Base-by-base conservation (phyloP, 2,888 invertebrate species). In the Hedya salicella region DNA sequence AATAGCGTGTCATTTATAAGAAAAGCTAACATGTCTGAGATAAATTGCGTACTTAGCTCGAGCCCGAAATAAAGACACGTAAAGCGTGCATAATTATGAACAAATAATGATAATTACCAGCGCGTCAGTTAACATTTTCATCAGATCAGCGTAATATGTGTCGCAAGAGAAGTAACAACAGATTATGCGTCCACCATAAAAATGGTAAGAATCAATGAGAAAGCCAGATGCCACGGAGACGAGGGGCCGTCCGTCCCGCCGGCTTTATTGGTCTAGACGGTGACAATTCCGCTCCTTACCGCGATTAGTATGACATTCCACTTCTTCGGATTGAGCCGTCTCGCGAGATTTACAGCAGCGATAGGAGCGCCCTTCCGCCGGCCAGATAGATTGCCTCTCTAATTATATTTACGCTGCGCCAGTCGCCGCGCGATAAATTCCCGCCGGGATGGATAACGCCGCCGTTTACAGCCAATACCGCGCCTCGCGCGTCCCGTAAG, bases 351-450 rank as follows among this genome's bases (percentile, higher is more conserved):
- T 88, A 91, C 86, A 75, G 83, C 84, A 75, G 80, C 83, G 89
- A 90, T 89, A 87, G 82, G 80, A 78, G 86, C 85, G 88, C 89
- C 88, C 90, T 89, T 90, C 90, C 89, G 86, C 84, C 82, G 86
- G 76, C 75, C 88, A 90, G 90, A 91, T 89, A 90, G 89, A 91
- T 91, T 85, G 88, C 87, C 85, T 80, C 87, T 90, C 87, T 91
- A 91, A 91, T 91, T 91, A 91, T 91, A 91, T 91, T 91, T 91
- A 92, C 91, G 88, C 88, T 85, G 89, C 86, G 87, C 85, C 88
- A 82, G 81, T 77, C 85, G 87, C 82, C 85, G 81, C 80, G 81
- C 86, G 80, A 89, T 91, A 91, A 90, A 91, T 91, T 57, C 84
- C 71, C 70, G 68, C 71, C 73, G 84, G 88, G 85, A 88, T 89